These are phyloP conservation scores for Neoascia interrupta DNA, from an alignment of 2,888 invertebrate species.

Conservation along the genomic window DNA sequence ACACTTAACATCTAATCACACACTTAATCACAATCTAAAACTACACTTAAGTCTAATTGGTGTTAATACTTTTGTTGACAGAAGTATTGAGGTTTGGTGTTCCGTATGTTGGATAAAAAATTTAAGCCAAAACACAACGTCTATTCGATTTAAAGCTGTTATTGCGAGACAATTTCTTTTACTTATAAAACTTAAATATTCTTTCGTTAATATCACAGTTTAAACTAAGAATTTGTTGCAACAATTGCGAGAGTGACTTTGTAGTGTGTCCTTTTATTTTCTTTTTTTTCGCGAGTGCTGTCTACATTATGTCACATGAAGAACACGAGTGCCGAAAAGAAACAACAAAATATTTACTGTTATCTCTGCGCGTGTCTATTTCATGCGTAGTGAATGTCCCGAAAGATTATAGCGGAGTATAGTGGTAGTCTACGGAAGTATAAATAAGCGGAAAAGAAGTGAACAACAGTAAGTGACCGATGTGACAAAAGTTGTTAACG, in stretches of 20 bases:
- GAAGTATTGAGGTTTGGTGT: conserved; percentile 6
- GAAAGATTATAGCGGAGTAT: background rate
- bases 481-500: conserved; percentile 2
- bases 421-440: background rate
- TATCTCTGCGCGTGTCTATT: conserved; percentile 33
- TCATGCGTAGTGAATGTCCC: background rate
- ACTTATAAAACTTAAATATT: background rate
- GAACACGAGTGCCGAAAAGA: conserved; percentile 51
- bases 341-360: conserved; percentile 59
- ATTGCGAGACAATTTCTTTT: conserved; percentile 12
- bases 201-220: conserved; percentile 55
- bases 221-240: conserved; percentile 16
- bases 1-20: conserved; percentile 9
- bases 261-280: background rate
- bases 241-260: conserved; percentile 4
- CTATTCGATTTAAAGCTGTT: conserved; percentile 31
- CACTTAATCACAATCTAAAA: conserved; percentile 13
- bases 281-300: conserved; percentile 10
- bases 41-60: conserved; percentile 11
- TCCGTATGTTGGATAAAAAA: conserved; percentile 52
- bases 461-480: conserved; percentile 5
- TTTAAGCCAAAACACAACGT: too few relatives aligned
- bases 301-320: conserved; percentile 64
- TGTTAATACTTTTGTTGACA: conserved; percentile 33
- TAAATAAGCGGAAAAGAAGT: conserved; percentile 16